phyloP scores from a whole-genome alignment of 2,797 vertebrate genomes.

The Ctenosaura bakeri region DNA sequence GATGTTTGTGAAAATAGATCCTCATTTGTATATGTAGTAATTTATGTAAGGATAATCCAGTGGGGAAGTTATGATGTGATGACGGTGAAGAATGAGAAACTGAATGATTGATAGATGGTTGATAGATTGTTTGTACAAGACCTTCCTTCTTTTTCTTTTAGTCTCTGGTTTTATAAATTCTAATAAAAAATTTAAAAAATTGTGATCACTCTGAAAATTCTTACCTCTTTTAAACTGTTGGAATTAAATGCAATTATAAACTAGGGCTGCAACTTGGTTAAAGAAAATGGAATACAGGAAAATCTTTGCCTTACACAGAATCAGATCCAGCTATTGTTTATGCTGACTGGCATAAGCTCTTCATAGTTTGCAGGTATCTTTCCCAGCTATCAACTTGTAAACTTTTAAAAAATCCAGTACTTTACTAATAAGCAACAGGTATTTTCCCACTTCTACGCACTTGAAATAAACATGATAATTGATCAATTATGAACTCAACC shows the following conservation, averaged over 20 bases:
- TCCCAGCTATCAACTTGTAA: neutral
- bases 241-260: neutral
- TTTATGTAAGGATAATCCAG: too few relatives aligned
- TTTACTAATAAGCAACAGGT: neutral
- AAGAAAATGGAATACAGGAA: neutral
- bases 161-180: too few relatives aligned
- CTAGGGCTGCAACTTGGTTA: neutral
- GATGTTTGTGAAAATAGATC: too few relatives aligned
- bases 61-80: too few relatives aligned
- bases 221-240: neutral
- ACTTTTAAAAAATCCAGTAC: neutral
- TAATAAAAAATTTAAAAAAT: too few relatives aligned
- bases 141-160: too few relatives aligned
- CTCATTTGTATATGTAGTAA: too few relatives aligned
- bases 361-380: neutral
- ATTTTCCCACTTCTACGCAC: neutral
- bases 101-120: too few relatives aligned
- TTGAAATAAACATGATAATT: neutral
- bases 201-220: too few relatives aligned
- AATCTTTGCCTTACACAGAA: neutral
- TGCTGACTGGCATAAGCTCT: neutral
- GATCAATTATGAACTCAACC: neutral
- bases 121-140: too few relatives aligned
- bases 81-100: too few relatives aligned
- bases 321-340: neutral